These are phyloP conservation scores for Lissonota sp. DNA, from an alignment of 2,888 invertebrate genomes.

Conservation along the genomic window DNA sequence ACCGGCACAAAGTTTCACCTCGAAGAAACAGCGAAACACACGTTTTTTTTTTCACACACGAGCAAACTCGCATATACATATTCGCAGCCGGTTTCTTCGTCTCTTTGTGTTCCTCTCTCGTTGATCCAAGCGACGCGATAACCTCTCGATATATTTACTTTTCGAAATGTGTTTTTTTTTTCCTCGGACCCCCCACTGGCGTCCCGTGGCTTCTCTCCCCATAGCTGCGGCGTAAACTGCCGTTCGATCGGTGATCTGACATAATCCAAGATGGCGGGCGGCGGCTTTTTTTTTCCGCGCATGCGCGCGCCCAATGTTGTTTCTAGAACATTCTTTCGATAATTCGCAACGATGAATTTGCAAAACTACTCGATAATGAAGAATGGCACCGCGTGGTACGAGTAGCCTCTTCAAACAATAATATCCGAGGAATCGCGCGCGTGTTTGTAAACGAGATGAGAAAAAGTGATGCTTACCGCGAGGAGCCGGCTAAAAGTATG, in stretches of 20 bases:
- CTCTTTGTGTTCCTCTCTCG: neutral
- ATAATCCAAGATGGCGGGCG: slow-evolving; percentile 7
- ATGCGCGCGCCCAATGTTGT: neutral
- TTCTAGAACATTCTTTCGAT: neutral
- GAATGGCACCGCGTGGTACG: slow-evolving; percentile 61
- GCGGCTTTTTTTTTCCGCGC: neutral
- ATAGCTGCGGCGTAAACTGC: neutral
- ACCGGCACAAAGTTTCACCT: slow-evolving; percentile 45
- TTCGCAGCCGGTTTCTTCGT: neutral
- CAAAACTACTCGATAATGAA: neutral
- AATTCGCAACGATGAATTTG: neutral
- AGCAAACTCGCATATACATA: neutral
- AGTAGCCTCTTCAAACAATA: neutral
- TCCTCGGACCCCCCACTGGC: too few species aligned
- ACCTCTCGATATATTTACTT: slow-evolving; percentile 20
- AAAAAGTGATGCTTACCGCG: too few species aligned
- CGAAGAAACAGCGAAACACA: neutral
- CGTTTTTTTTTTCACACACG: too few species aligned
- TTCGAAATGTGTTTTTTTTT: neutral
- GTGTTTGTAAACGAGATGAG: neutral
- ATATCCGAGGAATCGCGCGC: slow-evolving; percentile 4
- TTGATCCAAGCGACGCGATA: neutral
- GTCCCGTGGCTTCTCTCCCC: too few species aligned
- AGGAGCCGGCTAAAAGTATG: too few species aligned
- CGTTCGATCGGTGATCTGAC: neutral